Conservation (phyloP, 2,888 invertebrate species). For the Brenthis hecate region DNA sequence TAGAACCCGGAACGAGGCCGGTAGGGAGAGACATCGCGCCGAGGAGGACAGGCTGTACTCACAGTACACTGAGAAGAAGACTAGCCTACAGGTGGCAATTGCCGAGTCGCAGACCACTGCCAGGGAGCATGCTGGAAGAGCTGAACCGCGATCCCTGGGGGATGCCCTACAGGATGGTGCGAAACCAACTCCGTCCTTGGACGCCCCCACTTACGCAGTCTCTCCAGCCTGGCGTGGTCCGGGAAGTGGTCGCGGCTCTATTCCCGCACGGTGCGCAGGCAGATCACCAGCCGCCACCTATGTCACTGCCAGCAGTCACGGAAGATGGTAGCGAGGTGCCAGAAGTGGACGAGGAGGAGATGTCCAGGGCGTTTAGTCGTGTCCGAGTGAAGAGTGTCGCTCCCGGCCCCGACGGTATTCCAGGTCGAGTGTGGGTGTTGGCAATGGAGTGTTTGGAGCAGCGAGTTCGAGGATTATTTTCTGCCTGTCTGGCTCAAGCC, state of each 20-base stretch:
- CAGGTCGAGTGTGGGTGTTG: not conserved
- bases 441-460: not conserved
- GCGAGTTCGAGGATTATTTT: not conserved
- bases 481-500: not conserved
- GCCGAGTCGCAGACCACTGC: not conserved
- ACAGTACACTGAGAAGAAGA: not conserved
- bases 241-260: not conserved
- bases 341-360: not conserved
- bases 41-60: constrained; percentile 15
- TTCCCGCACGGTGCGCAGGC: constrained; percentile 9
- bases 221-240: constrained; percentile 1
- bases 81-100: not conserved
- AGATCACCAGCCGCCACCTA: not conserved
- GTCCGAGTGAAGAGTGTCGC: not conserved
- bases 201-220: constrained; percentile 2
- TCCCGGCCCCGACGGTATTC: not conserved
- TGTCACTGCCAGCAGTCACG: not conserved
- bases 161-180: constrained; percentile 28
- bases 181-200: constrained; percentile 24
- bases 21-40: not conserved
- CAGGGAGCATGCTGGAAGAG: not conserved
- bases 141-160: constrained; percentile 29
- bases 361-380: not conserved
- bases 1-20: no score
- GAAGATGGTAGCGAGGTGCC: no score